A percentile compares a stretch with the other conserved stretches of the same genome.
Conservation (phyloP, 2,888 invertebrate genomes). For the Timandra comae region DNA sequence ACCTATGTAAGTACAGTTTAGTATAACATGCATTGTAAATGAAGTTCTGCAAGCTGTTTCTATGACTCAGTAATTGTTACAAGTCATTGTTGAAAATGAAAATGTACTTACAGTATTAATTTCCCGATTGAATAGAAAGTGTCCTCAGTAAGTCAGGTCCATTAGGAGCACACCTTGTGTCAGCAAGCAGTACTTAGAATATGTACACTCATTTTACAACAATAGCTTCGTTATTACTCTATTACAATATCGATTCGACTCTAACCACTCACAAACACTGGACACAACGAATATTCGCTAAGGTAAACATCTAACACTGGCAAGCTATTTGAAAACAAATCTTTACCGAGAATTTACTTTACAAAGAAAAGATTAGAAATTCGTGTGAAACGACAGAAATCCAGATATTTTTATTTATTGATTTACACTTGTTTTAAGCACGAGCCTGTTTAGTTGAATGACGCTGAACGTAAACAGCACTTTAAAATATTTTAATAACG, state of each 20-base stretch:
- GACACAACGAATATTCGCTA: constrained; percentile 33
- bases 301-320: constrained; percentile 44
- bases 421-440: no score
- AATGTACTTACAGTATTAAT: constrained; percentile 24
- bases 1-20: no score
- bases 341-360: constrained; percentile 18
- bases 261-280: constrained; percentile 37
- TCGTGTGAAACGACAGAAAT: constrained; percentile 12
- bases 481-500: no score
- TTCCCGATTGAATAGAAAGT: constrained; percentile 16
- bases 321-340: constrained; percentile 37
- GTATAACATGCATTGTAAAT: no score
- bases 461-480: no score
- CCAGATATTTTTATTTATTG: no score
- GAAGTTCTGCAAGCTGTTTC: no score
- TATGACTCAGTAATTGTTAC: background rate
- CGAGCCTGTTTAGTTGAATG: no score
- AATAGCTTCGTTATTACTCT: constrained; percentile 35
- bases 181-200: constrained; percentile 42
- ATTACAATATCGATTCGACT: constrained; percentile 50
- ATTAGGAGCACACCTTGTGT: constrained; percentile 45
- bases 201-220: constrained; percentile 60
- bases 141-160: constrained; percentile 28
- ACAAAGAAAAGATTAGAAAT: constrained; percentile 27
- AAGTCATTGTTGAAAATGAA: background rate